Evolutionary conservation across 1,140 invertebrate genomes (phyloP), one percentile per base, ranked within the genome.

Genomic region (Adelges cooleyi): DNA sequence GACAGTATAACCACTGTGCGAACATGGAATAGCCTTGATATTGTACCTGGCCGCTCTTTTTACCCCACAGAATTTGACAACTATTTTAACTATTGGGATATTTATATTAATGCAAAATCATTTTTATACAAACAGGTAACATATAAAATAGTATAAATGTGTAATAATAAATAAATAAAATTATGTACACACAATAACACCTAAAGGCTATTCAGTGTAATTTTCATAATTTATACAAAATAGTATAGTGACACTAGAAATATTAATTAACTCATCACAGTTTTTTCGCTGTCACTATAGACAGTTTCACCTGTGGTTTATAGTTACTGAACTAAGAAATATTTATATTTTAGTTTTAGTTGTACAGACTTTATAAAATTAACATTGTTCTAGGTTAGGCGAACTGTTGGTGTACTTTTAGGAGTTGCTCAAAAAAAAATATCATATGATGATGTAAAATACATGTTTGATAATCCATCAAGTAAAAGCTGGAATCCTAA

Each of bases 101-200:
- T 67, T 27, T n/a, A 22, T 22, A 22, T 62, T 42, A 23, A 53
- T 36, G 68, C 66, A 65, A 67, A 20, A 33, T 67, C 68, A 44
- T 69, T 69, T 65, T 53, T 69, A 20, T 69, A 69, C 20, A 69
- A 69, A 56, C 66, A 67, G 42, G 68, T 69, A 54, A 25, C 18
- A 27, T 25, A 15, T 49, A n/a, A n/a, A n/a, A n/a, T n/a, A n/a
- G n/a, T n/a, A n/a, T n/a, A n/a, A n/a, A n/a, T n/a, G n/a, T n/a
- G n/a, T n/a, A n/a, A n/a, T n/a, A n/a, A n/a, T n/a, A n/a, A n/a
- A n/a, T n/a, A n/a, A n/a, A n/a, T n/a, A n/a, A n/a, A n/a, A n/a
- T n/a, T n/a, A n/a, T n/a, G n/a, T n/a, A n/a, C n/a, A n/a, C n/a
- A n/a, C n/a, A n/a, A n/a, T n/a, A n/a, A n/a, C n/a, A n/a, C n/a